Evolutionary conservation across 2,888 invertebrate species (phyloP), one percentile per base, ranked within the genome.

Genomic region (Brachynemurus nebulosus): DNA sequence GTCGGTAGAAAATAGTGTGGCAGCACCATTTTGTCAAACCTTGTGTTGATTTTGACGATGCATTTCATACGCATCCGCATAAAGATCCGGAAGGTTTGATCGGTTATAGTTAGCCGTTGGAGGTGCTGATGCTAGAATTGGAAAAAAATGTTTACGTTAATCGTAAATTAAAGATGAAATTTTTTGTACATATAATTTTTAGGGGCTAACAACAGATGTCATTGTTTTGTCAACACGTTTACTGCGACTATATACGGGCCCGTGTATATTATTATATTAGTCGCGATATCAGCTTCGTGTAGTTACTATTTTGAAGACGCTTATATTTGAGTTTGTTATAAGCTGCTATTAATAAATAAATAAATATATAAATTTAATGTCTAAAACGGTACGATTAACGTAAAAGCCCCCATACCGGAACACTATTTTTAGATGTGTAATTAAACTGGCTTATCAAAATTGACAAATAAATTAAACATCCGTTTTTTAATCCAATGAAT

Each of bases 41-140:
- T 82, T 81, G 61, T 80, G 79, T 59, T 74, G 68, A 19, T 20
- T 37, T 47, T 75, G 73, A 18, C 42, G 42, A 50, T 80, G 74
- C 80, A 83, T 79, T 70, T 82, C 83, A 68, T 79, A 79, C 47
- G 82, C 82, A 56, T 78, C 78, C 50, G 82, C 81, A 67, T 82
- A 82, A 47, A 78, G 68, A 62, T 80, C 79, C 47, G 70, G 68
- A 53, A 65, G 71, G 54, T 64, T 70, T 59, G 58, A 54, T 65
- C 59, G 58, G 45, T 48, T 55, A 48, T 53, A 57, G 51, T 54
- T 53, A 34, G 53, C 51, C 6, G 55, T 47, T 17, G 64, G 64
- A 18, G 68, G 66, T 23, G 67, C 67, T 47, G 66, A 60, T 46
- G 67, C 67, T 67, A 61, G 50, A 48, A 40, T 35, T 27, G 4